Evolutionary conservation across 2,888 invertebrate genomes (phyloP).

Genomic region (Agrypnus murinus): DNA sequence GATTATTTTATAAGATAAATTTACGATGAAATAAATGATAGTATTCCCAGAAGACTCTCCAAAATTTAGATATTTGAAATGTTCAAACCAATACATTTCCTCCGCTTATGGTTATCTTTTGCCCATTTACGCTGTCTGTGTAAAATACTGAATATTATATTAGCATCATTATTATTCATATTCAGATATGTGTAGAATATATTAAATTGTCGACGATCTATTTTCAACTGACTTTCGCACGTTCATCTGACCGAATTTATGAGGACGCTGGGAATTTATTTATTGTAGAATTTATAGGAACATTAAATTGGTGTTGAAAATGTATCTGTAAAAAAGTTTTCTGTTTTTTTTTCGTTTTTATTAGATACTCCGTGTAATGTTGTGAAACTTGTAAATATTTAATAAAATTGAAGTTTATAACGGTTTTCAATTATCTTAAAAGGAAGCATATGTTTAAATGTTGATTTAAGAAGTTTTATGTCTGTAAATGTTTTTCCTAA

Average conservation of each 20-base stretch:
- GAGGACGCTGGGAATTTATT: slow-evolving; percentile 4
- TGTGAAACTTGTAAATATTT: neutral
- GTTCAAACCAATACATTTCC: neutral
- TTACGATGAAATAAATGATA: slow-evolving; percentile 3
- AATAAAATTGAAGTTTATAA: too few species aligned
- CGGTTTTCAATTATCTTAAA: too few species aligned
- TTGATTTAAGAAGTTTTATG: too few species aligned
- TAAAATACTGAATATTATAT: slow-evolving; percentile 12
- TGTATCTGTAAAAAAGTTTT: neutral
- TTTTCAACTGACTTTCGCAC: slow-evolving; percentile 1
- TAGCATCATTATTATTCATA: slow-evolving; percentile 4
- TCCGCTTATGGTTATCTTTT: neutral
- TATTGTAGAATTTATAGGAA: neutral
- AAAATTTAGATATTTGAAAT: neutral
- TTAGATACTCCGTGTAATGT: neutral
- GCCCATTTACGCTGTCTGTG: neutral
- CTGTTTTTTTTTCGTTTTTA: slow-evolving; percentile 3
- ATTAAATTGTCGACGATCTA: slow-evolving; percentile 12
- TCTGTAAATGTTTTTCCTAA: too few species aligned
- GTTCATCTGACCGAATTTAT: neutral
- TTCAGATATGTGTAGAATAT: neutral
- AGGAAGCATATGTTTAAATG: too few species aligned
- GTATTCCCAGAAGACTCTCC: neutral
- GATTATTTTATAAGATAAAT: neutral
- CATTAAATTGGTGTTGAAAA: slow-evolving; percentile 11